Evolutionary conservation across 2,797 vertebrate species (phyloP), one percentile per base, ranked within the genome.

Genomic region (Emydoidea blandingii): DNA sequence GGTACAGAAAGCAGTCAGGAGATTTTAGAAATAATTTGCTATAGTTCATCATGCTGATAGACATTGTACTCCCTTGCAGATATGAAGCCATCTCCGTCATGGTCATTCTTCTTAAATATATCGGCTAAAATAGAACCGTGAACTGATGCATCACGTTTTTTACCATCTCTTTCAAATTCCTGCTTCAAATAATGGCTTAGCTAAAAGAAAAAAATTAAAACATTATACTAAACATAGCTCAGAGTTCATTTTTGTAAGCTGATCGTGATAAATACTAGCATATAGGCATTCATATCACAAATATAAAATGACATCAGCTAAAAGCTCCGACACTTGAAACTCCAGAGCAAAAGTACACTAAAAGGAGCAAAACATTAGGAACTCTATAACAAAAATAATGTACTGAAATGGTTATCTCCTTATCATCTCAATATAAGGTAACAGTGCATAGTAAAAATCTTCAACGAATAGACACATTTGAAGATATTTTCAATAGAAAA

Each of bases 21-120:
- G 53, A 87, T 88, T 90, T 74, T 81, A 90, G 82, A 83, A 91
- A 76, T 15, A 94, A 88, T 86, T 87, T 87, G 29, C 98, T 99
- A 99, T 72, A 99, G 98, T 97, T 99, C 99, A 96, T 99, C 99
- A 8, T 99, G 99, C 56, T 98, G 97, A 94, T 99, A 99, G 57
- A 99, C 97, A 81, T 99, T 99, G 94, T 99, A 99, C 97, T 99
- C 99, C 83, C 98, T 99, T n/a, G 98, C 92, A 34, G 99, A 99
- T 98, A 99, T 99, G 91, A 97, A 95, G 89, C 99, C 99, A 91
- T 99, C 99, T 41, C 90, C 93, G 96, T 99, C 97, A 0, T 97
- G 96, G 96, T 99, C 99, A 21, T 98, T 99, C 98, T 98, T 99
- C 93, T 95, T 98, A 98, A 99, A 99, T 93, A 99, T 99, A 92